Percentiles rank a stretch among this genome's conserved stretches.
Conservation (phyloP, 2,113 vertebrate genomes). For the Hiodon tergisus region DNA sequence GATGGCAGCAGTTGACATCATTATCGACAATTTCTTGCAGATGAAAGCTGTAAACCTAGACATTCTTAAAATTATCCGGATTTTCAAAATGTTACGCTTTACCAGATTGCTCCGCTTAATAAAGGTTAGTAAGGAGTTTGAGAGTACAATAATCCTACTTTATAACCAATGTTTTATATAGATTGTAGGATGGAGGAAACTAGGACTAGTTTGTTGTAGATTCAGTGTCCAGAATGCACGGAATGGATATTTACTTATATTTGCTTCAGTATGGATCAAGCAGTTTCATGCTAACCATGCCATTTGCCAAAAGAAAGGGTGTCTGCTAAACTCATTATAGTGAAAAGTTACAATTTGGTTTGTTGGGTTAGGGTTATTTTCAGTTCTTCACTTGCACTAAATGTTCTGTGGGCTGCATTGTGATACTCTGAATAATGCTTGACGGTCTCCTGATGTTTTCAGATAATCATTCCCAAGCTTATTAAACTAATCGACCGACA, state of each 20-base stretch:
- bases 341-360: too few relatives aligned
- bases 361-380: too few relatives aligned
- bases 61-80: slow-evolving; percentile 18
- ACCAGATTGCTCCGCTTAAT: slow-evolving; percentile 35
- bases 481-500: slow-evolving; percentile 24
- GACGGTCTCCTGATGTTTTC: slow-evolving; percentile 18
- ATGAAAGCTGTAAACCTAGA: neutral
- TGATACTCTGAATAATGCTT: neutral
- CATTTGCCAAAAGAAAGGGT: too few relatives aligned
- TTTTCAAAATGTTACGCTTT: slow-evolving; percentile 33
- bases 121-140: slow-evolving; percentile 30
- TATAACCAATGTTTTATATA: neutral
- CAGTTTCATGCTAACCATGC: too few relatives aligned
- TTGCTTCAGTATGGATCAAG: too few relatives aligned
- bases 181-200: neutral
- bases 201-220: too few relatives aligned
- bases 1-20: slow-evolving; percentile 32
- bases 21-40: slow-evolving; percentile 20
- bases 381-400: neutral
- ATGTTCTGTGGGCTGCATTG: neutral
- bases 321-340: too few relatives aligned
- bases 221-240: too few relatives aligned
- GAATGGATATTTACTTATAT: too few relatives aligned
- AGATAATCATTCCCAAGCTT: slow-evolving; percentile 49
- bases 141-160: neutral